Evolutionary conservation across 64 coral and sea anemone species (phyloP).

Genomic region (Actinia tenebrosa): DNA sequence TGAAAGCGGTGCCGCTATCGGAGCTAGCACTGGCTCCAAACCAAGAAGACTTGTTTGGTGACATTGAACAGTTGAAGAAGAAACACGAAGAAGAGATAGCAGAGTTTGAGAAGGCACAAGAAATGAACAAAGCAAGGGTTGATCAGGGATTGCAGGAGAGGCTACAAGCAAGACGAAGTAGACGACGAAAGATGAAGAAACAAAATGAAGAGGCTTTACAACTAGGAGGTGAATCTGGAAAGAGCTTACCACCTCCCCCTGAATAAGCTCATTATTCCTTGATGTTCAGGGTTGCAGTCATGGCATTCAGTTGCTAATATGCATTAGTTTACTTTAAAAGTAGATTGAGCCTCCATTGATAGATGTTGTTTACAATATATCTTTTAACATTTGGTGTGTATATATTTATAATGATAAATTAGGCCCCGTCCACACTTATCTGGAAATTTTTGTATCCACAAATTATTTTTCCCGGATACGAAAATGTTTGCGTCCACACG

Average conservation of each 20-base stretch:
- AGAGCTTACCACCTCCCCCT: slow-evolving; percentile 30
- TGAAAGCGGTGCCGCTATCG: slow-evolving; percentile 39
- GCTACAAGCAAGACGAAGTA: slow-evolving; percentile 72
- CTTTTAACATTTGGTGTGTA: no score
- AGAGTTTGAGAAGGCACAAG: slow-evolving; percentile 89
- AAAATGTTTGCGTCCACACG: no score
- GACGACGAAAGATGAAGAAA: slow-evolving; percentile 75
- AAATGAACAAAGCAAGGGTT: slow-evolving; percentile 78
- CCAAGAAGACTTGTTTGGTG: slow-evolving; percentile 77
- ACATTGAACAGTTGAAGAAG: slow-evolving; percentile 93
- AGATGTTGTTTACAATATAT: no score
- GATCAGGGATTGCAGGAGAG: slow-evolving; percentile 95
- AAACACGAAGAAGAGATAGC: slow-evolving; percentile 94
- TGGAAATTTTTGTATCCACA: no score
- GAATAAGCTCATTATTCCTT: slow-evolving; percentile 2
- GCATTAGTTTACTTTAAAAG: no score
- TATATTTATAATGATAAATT: no score
- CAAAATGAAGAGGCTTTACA: slow-evolving; percentile 55
- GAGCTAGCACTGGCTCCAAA: slow-evolving; percentile 80
- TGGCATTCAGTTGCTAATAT: no score
- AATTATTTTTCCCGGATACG: no score
- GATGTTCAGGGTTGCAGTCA: neutral
- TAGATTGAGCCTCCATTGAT: no score
- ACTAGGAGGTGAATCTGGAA: slow-evolving; percentile 36
- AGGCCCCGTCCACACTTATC: no score